These are phyloP conservation scores for Drosophila mojavensis DNA, from an alignment of 1,140 invertebrate species.

Conservation along the genomic window DNA sequence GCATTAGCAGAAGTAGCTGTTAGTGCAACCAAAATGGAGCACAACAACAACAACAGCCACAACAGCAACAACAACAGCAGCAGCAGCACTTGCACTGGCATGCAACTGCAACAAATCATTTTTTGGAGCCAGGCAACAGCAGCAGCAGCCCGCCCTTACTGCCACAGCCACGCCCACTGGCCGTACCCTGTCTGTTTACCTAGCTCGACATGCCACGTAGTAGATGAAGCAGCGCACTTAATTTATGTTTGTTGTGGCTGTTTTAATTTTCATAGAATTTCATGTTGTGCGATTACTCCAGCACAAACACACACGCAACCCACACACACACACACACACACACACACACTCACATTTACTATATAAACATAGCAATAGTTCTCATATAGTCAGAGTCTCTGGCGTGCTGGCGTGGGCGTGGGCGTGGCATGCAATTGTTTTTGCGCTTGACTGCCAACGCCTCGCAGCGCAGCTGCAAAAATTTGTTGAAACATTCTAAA, in stretches of 20 bases:
- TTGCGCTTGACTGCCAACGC: slow-evolving; percentile 11
- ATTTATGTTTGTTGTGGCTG: slow-evolving; percentile 46
- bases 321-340: not conserved
- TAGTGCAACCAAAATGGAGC: slow-evolving; percentile 29
- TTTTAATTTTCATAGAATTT: slow-evolving; percentile 42
- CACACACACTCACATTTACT: too few relatives aligned
- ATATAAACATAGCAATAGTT: not conserved
- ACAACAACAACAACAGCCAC: not conserved
- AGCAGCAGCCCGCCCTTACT: not conserved
- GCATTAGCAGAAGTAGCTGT: slow-evolving; percentile 26
- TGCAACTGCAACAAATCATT: slow-evolving; percentile 51
- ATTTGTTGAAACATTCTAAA: slow-evolving; percentile 11
- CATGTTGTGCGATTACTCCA: slow-evolving; percentile 36
- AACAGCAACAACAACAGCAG: slow-evolving; percentile 4
- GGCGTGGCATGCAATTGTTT: not conserved
- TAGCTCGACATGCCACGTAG: slow-evolving; percentile 29
- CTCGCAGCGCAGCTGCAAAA: slow-evolving; percentile 9
- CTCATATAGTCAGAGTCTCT: too few relatives aligned
- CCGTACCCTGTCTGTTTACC: slow-evolving; percentile 23
- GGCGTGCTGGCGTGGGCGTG: too few relatives aligned
- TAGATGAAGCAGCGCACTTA: slow-evolving; percentile 35
- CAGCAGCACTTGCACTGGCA: slow-evolving; percentile 2
- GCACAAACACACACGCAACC: not conserved
- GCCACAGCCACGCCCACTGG: slow-evolving; percentile 8
- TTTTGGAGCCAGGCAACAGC: slow-evolving; percentile 23